Conservation (phyloP, 2,797 vertebrate species). For the Agapornis canus region DNA sequence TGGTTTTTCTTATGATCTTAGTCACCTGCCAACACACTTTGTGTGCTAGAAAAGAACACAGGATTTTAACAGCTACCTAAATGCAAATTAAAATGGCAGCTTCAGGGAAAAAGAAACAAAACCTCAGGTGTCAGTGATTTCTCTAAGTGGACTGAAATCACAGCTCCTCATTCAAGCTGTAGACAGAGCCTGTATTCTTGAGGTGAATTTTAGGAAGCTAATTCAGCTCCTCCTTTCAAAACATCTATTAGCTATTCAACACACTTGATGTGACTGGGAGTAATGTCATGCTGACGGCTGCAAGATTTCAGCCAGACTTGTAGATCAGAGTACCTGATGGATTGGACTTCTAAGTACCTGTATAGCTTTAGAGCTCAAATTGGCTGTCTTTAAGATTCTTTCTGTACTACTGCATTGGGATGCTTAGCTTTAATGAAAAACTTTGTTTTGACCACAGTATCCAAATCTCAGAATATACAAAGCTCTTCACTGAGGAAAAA, state of each 20-base stretch:
- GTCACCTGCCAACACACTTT: background rate
- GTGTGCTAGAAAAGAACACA: background rate
- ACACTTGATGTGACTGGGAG: constrained; percentile 24
- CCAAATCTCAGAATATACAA: background rate
- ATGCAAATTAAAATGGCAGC: constrained; percentile 10
- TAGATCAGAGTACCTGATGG: constrained; percentile 53
- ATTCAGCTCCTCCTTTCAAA: constrained; percentile 50
- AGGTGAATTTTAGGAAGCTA: constrained; percentile 13
- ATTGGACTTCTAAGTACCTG: constrained; percentile 54
- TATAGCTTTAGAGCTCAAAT: constrained; percentile 42
- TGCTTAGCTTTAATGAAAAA: constrained; percentile 32
- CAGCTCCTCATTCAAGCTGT: background rate
- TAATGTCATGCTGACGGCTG: constrained; percentile 52
- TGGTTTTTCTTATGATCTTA: constrained; percentile 22
- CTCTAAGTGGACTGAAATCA: background rate
- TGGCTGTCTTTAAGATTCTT: constrained; percentile 15
- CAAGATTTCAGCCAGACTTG: constrained; percentile 62
- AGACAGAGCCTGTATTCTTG: background rate
- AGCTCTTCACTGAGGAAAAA: background rate
- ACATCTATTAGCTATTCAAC: constrained; percentile 16
- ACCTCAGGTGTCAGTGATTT: background rate
- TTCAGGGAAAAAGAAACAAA: background rate
- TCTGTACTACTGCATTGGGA: constrained; percentile 12
- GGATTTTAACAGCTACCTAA: background rate
- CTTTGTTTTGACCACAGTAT: background rate